phyloP scores from a whole-genome alignment of 2,888 invertebrate genomes.

The Epinotia nisella region DNA sequence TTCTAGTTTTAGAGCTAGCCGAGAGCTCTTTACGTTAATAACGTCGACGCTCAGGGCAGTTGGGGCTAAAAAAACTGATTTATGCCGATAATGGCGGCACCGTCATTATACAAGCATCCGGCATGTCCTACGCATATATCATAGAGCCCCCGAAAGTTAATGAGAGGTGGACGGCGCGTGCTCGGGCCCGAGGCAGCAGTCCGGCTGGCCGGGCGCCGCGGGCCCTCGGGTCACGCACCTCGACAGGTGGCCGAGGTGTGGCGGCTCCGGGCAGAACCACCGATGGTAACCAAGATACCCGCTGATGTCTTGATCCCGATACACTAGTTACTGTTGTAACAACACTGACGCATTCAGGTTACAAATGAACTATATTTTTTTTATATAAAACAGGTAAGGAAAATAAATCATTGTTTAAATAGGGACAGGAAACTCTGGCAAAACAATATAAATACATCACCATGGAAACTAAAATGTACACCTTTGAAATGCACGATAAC shows the following conservation, averaged over 20 bases:
- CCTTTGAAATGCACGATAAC: conserved; percentile 37
- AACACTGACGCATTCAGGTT: background rate
- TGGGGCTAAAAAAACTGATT: conserved; percentile 45
- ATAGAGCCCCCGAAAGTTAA: conserved; percentile 77
- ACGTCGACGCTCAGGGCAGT: conserved; percentile 33
- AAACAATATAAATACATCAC: conserved; percentile 26
- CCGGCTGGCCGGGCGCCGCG: conserved; percentile 56
- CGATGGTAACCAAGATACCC: conserved; percentile 61
- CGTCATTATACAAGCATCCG: conserved; percentile 77
- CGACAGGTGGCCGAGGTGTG: conserved; percentile 61
- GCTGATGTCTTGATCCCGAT: conserved; percentile 68
- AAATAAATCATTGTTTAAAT: background rate
- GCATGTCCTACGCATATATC: conserved; percentile 75
- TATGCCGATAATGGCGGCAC: conserved; percentile 48
- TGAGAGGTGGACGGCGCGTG: conserved; percentile 66
- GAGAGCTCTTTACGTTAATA: conserved; percentile 32
- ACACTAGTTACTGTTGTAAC: background rate
- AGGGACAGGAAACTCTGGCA: conserved; percentile 29
- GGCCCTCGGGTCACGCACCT: conserved; percentile 52
- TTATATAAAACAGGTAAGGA: conserved; percentile 21
- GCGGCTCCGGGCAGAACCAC: conserved; percentile 50
- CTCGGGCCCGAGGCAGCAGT: conserved; percentile 56
- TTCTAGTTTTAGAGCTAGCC: background rate
- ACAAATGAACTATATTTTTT: background rate
- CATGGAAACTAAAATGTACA: conserved; percentile 18